Conservation (phyloP, 1,140 invertebrate species). For the Aphaenogaster rudis region DNA sequence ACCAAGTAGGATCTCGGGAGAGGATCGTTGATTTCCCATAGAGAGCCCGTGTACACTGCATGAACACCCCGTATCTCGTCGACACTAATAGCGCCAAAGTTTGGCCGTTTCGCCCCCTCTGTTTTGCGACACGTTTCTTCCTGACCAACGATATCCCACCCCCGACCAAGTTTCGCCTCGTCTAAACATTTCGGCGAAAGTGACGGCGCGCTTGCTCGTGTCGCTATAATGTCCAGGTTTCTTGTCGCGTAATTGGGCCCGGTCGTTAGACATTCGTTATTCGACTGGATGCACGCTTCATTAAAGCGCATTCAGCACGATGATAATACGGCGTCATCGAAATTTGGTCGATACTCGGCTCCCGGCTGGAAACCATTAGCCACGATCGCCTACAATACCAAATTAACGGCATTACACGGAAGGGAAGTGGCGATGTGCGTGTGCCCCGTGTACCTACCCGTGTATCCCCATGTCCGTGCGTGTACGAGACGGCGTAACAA, state of each 20-base stretch:
- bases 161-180: conserved; percentile 24
- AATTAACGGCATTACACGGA: conserved; percentile 63
- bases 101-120: conserved; percentile 19
- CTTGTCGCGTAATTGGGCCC: conserved; percentile 28
- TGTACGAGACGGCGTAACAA: background rate
- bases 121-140: conserved; percentile 35
- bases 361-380: conserved; percentile 61
- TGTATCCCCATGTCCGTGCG: background rate
- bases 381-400: conserved; percentile 60
- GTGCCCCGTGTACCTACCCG: background rate
- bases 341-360: conserved; percentile 53
- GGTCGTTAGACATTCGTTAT: conserved; percentile 42
- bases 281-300: conserved; percentile 52
- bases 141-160: conserved; percentile 9
- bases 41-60: background rate
- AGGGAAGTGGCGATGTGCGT: conserved; percentile 48
- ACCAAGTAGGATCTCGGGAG: conserved; percentile 14
- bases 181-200: conserved; percentile 44
- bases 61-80: conserved; percentile 24
- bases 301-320: conserved; percentile 58
- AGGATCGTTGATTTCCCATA: conserved; percentile 36
- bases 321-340: conserved; percentile 61
- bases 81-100: conserved; percentile 51
- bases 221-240: background rate
- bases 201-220: background rate